Percentiles rank a stretch among this genome's conserved stretches.
These are phyloP conservation scores for Aplysia californica DNA, from an alignment of 1,140 invertebrate genomes.

Conservation along the genomic window DNA sequence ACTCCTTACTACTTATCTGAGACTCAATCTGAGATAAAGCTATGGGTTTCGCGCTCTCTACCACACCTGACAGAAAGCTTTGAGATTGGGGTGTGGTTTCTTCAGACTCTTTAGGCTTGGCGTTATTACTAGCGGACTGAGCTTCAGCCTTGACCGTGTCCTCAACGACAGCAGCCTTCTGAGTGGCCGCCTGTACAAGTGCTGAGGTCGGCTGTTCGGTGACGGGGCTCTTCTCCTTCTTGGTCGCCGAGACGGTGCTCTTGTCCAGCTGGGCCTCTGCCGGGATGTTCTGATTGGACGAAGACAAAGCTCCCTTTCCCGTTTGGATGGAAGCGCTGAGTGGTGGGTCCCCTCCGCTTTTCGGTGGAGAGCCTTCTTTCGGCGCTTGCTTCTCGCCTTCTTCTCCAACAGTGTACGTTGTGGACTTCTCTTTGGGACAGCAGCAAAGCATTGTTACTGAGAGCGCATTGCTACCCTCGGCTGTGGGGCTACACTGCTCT, in stretches of 20 bases:
- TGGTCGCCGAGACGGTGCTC: not conserved
- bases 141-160: not conserved
- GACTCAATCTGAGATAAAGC: no score
- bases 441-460: conserved; percentile 22
- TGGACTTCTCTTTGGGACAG: not conserved
- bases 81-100: no score
- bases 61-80: not conserved
- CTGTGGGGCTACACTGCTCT: no score
- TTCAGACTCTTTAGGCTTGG: no score
- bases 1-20: not conserved
- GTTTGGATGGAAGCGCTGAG: not conserved
- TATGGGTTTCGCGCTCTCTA: no score
- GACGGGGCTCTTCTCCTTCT: not conserved
- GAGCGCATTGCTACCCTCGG: no score
- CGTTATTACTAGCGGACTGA: no score
- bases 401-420: not conserved
- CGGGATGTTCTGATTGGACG: not conserved
- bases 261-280: not conserved
- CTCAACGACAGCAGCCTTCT: not conserved
- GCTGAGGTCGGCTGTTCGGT: conserved; percentile 14
- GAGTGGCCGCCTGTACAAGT: not conserved
- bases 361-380: not conserved
- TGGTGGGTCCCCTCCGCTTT: not conserved
- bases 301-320: not conserved
- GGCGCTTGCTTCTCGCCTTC: not conserved